Percentiles rank a stretch among this genome's conserved stretches.
Evolutionary conservation across 2,888 invertebrate species (phyloP).

Genomic region (Chelonus formosanus): DNA sequence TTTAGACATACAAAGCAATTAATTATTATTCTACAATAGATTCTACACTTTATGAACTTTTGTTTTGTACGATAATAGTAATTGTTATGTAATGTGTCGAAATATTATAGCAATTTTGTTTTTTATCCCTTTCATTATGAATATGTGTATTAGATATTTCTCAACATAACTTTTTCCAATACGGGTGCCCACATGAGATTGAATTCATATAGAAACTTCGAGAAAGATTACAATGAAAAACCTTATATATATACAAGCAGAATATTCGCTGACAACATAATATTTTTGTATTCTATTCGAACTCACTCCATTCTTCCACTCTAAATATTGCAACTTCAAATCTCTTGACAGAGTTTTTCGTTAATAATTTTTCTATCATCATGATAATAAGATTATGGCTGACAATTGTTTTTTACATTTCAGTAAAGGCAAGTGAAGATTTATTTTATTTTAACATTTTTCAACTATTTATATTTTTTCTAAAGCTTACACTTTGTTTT

Average conservation of each 20-base stretch:
- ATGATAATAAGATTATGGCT: no score
- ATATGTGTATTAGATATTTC: conserved; percentile 10
- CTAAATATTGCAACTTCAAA: no score
- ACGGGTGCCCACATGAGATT: conserved; percentile 28
- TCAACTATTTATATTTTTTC: neutral
- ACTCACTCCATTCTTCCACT: neutral
- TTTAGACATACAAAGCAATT: no score
- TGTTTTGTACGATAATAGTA: no score
- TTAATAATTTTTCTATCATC: no score
- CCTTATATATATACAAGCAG: conserved; percentile 22
- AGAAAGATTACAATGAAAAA: conserved; percentile 16
- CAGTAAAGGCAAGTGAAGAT: no score
- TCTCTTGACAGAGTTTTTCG: no score
- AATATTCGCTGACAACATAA: neutral
- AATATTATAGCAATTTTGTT: neutral
- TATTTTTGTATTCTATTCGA: neutral
- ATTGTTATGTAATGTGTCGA: no score
- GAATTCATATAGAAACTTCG: conserved; percentile 4
- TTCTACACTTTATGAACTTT: no score
- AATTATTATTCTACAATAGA: no score
- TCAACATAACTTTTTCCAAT: conserved; percentile 15
- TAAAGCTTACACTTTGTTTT: neutral
- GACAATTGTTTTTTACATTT: no score
- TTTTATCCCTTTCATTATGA: conserved; percentile 15
- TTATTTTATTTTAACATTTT: no score